Percentiles rank a stretch among this genome's conserved stretches.
Conservation (phyloP, 2,113 vertebrate genomes). For the Hypomesus transpacificus region DNA sequence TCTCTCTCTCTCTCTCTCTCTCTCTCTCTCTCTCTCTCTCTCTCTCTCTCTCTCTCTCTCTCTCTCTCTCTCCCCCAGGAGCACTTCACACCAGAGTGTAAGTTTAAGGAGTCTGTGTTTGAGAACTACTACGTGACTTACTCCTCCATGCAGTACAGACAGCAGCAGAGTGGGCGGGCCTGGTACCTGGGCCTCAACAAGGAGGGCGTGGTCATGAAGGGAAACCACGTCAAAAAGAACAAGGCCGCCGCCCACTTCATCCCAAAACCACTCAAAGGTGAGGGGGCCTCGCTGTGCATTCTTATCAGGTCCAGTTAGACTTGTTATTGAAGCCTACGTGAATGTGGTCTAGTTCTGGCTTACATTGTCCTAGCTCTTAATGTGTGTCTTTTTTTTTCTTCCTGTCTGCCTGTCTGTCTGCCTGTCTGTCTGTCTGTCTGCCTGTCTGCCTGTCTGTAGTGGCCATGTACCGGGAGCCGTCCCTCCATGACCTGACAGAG, state of each 20-base stretch:
- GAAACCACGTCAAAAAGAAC: conserved; percentile 98
- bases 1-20: neutral
- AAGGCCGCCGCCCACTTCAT: conserved; percentile 97
- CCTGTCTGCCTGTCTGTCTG: neutral
- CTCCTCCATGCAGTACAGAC: conserved; percentile 97
- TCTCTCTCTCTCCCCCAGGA: conserved; percentile 72
- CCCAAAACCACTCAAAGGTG: conserved; percentile 98
- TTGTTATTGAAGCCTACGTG: neutral
- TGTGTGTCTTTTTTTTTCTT: neutral
- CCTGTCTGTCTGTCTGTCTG: conserved; percentile 29
- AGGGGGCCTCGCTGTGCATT: neutral
- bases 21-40: neutral
- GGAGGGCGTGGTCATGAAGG: conserved; percentile 98
- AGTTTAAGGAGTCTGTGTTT: conserved; percentile 99
- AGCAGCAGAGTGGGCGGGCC: conserved; percentile 92
- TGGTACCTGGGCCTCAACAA: conserved; percentile 99
- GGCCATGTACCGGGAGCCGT: conserved; percentile 98
- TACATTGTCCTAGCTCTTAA: neutral
- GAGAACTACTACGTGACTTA: conserved; percentile 99
- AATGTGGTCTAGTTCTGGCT: neutral
- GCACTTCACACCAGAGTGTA: conserved; percentile 97
- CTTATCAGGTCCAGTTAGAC: no score
- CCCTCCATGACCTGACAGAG: conserved; percentile 96
- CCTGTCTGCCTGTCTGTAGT: conserved; percentile 67
- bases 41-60: neutral